A percentile compares a stretch with the other conserved stretches of the same genome.
phyloP scores from a whole-genome alignment of 1,140 invertebrate genomes.

The Drosophila persimilis region DNA sequence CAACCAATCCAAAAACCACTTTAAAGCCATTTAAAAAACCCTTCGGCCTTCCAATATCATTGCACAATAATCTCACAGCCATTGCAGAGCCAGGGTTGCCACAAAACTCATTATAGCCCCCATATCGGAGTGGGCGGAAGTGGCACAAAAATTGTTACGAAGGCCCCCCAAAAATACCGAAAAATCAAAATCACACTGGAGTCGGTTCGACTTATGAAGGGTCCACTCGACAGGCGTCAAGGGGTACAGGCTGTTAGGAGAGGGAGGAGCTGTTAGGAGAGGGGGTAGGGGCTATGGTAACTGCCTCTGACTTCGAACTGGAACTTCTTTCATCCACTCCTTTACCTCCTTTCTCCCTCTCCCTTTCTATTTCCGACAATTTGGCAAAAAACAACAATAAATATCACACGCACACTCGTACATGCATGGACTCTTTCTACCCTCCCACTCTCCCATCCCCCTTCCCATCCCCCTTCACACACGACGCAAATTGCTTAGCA shows the following conservation, averaged over 20 bases:
- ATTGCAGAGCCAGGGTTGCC: too few relatives aligned
- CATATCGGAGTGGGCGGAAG: background rate
- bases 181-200: slow-evolving; percentile 55
- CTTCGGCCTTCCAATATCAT: too few relatives aligned
- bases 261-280: background rate
- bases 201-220: slow-evolving; percentile 50
- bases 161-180: background rate
- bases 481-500: slow-evolving; percentile 75
- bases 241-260: background rate
- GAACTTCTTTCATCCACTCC: background rate
- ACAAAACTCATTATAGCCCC: background rate
- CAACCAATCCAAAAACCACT: too few relatives aligned
- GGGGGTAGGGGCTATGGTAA: background rate
- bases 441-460: background rate
- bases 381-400: slow-evolving; percentile 71
- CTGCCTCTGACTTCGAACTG: background rate
- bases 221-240: slow-evolving; percentile 33
- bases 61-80: too few relatives aligned
- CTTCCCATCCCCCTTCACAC: slow-evolving; percentile 8
- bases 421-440: background rate
- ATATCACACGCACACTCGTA: slow-evolving; percentile 43
- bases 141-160: background rate
- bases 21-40: too few relatives aligned
- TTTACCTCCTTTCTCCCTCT: background rate
- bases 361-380: slow-evolving; percentile 12